Evolutionary conservation across 2,888 invertebrate species (phyloP).

Genomic region (Drosophila percnosoma): DNA sequence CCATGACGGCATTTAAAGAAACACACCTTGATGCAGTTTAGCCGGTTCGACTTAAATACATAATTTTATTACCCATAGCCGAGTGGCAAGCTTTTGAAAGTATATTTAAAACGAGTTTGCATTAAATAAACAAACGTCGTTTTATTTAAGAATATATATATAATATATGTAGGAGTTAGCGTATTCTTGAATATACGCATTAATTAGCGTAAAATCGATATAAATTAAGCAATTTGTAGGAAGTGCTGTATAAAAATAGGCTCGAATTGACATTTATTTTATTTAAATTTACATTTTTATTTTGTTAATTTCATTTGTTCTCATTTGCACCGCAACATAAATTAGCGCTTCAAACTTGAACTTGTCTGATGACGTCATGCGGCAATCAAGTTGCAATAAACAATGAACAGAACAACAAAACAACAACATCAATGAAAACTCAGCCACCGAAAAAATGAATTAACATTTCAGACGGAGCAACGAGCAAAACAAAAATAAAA

Average conservation of each 20-base stretch:
- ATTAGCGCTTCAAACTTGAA: slow-evolving; percentile 72
- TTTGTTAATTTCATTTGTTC: slow-evolving; percentile 27
- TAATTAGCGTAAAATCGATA: slow-evolving; percentile 44
- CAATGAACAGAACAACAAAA: slow-evolving; percentile 61
- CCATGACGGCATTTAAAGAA: neutral
- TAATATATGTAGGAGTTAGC: neutral
- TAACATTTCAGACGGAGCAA: slow-evolving; percentile 39
- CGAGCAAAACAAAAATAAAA: neutral
- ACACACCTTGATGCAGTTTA: neutral
- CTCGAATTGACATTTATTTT: slow-evolving; percentile 11
- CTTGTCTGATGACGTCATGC: slow-evolving; percentile 71
- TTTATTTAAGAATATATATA: neutral
- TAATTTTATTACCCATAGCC: slow-evolving; percentile 7
- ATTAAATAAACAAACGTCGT: neutral
- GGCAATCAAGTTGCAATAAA: slow-evolving; percentile 69
- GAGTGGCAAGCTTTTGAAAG: slow-evolving; percentile 2
- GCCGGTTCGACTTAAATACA: neutral
- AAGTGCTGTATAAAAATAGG: slow-evolving; percentile 17
- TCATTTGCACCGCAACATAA: slow-evolving; percentile 57
- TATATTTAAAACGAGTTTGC: slow-evolving; percentile 11
- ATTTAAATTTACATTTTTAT: slow-evolving; percentile 11
- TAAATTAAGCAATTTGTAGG: slow-evolving; percentile 20
- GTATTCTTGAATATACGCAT: neutral
- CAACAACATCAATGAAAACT: slow-evolving; percentile 57
- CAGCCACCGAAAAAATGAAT: slow-evolving; percentile 64